Conservation (phyloP, 1,140 invertebrate genomes). For the Campodea augens region DNA sequence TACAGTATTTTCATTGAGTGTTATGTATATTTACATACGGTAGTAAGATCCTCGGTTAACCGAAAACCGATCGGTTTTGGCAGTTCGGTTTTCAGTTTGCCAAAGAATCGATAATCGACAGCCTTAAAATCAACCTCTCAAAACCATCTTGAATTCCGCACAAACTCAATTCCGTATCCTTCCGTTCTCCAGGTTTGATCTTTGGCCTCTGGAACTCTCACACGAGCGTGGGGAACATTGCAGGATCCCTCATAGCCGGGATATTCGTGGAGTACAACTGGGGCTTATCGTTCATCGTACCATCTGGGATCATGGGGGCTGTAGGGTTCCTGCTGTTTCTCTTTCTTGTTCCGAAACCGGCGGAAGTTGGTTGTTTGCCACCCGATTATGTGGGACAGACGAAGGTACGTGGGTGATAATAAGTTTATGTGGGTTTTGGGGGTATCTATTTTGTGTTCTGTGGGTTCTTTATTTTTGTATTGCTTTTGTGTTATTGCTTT, state of each 20-base stretch:
- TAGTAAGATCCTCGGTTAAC: too few species aligned
- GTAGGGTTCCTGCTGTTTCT: constrained; percentile 66
- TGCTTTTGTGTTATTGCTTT: not conserved
- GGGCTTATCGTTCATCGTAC: constrained; percentile 81
- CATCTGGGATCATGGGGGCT: constrained; percentile 60
- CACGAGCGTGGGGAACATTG: constrained; percentile 85
- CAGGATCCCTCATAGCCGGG: constrained; percentile 70
- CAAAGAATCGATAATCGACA: too few species aligned
- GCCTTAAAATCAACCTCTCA: too few species aligned
- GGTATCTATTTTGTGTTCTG: not conserved
- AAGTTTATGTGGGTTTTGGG: not conserved
- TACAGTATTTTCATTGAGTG: too few species aligned
- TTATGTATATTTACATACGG: too few species aligned
- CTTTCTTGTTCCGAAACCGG: constrained; percentile 62
- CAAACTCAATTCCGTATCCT: constrained; percentile 10
- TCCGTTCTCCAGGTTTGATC: constrained; percentile 46
- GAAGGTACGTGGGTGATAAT: constrained; percentile 2
- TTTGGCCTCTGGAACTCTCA: constrained; percentile 94
- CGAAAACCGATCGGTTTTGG: too few species aligned
- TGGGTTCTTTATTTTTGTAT: not conserved
- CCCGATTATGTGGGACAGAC: constrained; percentile 21
- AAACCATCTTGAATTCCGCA: not conserved
- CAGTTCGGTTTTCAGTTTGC: too few species aligned
- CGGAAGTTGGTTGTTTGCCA: constrained; percentile 40
- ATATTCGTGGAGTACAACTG: constrained; percentile 69